phyloP scores from a whole-genome alignment of 2,888 invertebrate species.

The Bimastos eiseni region DNA sequence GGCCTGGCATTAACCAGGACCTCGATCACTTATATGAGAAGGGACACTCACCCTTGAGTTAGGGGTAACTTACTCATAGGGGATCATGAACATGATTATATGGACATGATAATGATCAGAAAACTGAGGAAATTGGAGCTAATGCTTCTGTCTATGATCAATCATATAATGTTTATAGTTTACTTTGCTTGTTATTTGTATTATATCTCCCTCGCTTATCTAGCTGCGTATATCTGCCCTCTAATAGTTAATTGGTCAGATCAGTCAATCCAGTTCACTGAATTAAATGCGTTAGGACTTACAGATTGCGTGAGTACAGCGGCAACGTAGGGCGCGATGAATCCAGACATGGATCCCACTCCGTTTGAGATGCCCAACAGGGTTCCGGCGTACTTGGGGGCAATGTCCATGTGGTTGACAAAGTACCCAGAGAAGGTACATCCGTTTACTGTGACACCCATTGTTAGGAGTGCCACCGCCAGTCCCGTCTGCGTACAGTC shows the following conservation, averaged over 20 bases:
- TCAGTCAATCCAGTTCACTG: not conserved
- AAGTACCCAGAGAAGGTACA: slow-evolving; percentile 58
- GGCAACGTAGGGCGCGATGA: slow-evolving; percentile 57
- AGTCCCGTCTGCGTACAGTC: slow-evolving; percentile 53
- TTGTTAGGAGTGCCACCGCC: slow-evolving; percentile 54
- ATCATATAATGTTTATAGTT: too few relatives aligned
- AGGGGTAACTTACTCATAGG: too few relatives aligned
- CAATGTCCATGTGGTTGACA: slow-evolving; percentile 62
- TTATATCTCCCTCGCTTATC: not conserved
- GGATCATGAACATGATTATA: too few relatives aligned
- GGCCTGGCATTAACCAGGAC: too few relatives aligned
- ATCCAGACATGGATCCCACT: slow-evolving; percentile 58
- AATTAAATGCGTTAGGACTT: not conserved
- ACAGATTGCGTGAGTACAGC: slow-evolving; percentile 53
- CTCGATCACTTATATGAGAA: too few relatives aligned
- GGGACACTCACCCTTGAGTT: too few relatives aligned
- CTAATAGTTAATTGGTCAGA: not conserved
- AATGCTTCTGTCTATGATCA: not conserved
- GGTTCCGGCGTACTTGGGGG: slow-evolving; percentile 60
- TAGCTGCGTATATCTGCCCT: not conserved
- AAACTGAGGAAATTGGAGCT: too few relatives aligned
- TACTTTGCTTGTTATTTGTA: not conserved
- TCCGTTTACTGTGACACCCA: slow-evolving; percentile 57
- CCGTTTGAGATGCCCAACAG: slow-evolving; percentile 61
- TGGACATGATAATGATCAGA: too few relatives aligned